Percentiles rank a stretch among this genome's conserved stretches.
These are phyloP conservation scores for Lagorchestes hirsutus DNA, from an alignment of 2,797 vertebrate genomes.

Conservation along the genomic window DNA sequence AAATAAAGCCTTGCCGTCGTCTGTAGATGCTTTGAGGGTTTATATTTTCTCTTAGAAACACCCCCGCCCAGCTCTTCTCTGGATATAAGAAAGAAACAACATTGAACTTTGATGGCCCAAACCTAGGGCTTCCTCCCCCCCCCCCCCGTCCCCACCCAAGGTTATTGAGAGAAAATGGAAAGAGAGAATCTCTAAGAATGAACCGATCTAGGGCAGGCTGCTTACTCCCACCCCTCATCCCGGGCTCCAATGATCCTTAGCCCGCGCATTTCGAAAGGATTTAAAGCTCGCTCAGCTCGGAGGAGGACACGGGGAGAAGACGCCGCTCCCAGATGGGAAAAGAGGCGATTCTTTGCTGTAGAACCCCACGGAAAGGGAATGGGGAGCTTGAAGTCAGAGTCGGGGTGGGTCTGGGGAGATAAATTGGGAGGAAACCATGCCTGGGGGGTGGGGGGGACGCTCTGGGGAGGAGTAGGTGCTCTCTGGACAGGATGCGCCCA, in stretches of 20 bases:
- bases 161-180: background rate
- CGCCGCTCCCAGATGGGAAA: background rate
- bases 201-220: conserved; percentile 47
- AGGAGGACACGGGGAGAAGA: conserved; percentile 2
- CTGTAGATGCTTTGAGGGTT: background rate
- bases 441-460: background rate
- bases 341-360: background rate
- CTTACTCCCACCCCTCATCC: conserved; percentile 70
- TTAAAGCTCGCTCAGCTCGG: conserved; percentile 34
- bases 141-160: background rate
- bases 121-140: background rate
- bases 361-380: background rate
- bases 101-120: background rate
- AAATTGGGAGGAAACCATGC: background rate
- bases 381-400: background rate
- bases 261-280: conserved; percentile 82
- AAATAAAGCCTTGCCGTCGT: background rate
- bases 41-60: conserved; percentile 39
- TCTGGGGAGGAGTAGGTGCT: background rate
- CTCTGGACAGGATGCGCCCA: conserved; percentile 42
- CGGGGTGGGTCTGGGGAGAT: background rate
- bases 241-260: conserved; percentile 79
- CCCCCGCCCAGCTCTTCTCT: conserved; percentile 4
- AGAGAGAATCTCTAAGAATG: conserved; percentile 10
- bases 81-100: conserved; percentile 11